phyloP scores from a whole-genome alignment of 2,888 invertebrate genomes.

The Metacarcinus magister region DNA sequence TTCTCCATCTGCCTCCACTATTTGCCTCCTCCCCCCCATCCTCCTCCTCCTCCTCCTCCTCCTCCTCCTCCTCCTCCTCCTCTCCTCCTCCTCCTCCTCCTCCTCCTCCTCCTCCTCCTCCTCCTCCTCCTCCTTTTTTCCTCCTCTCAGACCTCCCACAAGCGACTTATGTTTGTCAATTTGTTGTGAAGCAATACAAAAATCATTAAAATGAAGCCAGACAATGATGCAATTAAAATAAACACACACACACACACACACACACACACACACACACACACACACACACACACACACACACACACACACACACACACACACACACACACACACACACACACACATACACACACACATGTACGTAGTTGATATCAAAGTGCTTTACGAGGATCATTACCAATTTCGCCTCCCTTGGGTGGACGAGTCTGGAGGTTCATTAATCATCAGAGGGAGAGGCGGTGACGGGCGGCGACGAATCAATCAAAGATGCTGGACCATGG shows the following conservation, averaged over 20 bases:
- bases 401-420: neutral
- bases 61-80: neutral
- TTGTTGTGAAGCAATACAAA: neutral
- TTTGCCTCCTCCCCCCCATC: neutral
- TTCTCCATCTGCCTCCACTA: neutral
- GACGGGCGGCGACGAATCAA: constrained; percentile 45
- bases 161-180: neutral
- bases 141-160: neutral
- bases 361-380: neutral
- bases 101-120: too few species aligned
- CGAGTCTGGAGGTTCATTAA: neutral
- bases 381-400: neutral
- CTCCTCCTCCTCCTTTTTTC: neutral
- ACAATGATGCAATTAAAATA: neutral
- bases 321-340: constrained; percentile 43
- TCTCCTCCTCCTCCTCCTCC: neutral
- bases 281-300: neutral
- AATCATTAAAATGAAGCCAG: neutral
- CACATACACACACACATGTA: neutral
- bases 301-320: constrained; percentile 43
- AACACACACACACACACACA: constrained; percentile 6
- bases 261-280: neutral
- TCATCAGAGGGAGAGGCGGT: neutral
- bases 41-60: neutral
- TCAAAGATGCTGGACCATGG: constrained; percentile 17